Base-by-base conservation (phyloP, 2,888 invertebrate genomes). In the Acrobasis consociella region DNA sequence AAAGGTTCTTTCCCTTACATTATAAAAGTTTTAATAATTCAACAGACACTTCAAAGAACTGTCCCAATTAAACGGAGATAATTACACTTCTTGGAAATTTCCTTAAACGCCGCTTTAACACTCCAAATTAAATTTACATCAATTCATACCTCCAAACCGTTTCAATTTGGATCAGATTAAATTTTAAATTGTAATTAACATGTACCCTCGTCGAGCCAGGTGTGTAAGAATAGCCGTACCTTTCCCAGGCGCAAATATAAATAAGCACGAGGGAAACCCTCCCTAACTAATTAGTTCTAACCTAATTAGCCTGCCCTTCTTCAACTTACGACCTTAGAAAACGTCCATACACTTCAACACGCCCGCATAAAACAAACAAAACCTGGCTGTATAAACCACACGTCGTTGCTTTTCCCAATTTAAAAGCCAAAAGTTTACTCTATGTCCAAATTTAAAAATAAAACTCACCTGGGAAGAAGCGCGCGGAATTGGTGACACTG, bases 211-310 rank as follows among this genome's bases (percentile, higher is more conserved):
- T 3, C 31, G 51, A 58, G 58, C 51, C 62, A 62, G 53, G 63
- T 64, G 58, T 50, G 62, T 50, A 68, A 72, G 73, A 77, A 77
- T 73, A 77, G 67, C 65, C 49, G 46, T 68, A 66, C 70, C 69
- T 69, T 67, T 65, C 65, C 62, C 65, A 69, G 13, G 56, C 63
- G 66, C 65, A 69, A 64, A 78, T 80, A 81, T 78, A 81, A 78
- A 82, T 76, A 77, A 80, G 78, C 75, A 73, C 64, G 62, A 70
- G 76, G 70, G 78, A 80, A 78, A 79, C 77, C 83, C 77, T 72
- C 75, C 77, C 75, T 58, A 68, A 70, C 78, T 85, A 85, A 87
- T 88, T 88, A 86, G 74, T 88, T 86, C 86, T 88, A 87, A 87
- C 86, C 88, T 86, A 87, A 87, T 88, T 88, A 86, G 76, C 73